These are phyloP conservation scores for Melanotaenia trifasciata DNA, from an alignment of 2,797 vertebrate species.

Conservation along the genomic window DNA sequence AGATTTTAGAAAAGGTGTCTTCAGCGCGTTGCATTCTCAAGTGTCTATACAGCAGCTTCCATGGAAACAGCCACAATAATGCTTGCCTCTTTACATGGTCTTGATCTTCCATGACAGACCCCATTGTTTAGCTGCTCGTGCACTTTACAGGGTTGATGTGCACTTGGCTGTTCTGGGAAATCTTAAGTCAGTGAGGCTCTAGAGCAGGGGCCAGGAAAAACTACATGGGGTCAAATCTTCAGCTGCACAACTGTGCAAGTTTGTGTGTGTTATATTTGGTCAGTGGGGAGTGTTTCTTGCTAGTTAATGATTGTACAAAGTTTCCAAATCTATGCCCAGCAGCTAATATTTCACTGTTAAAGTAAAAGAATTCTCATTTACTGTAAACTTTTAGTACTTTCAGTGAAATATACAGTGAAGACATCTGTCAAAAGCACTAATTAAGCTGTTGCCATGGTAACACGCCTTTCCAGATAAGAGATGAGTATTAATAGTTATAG, in stretches of 20 bases:
- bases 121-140: slow-evolving; percentile 70
- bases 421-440: slow-evolving; percentile 55
- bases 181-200: slow-evolving; percentile 35
- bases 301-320: slow-evolving; percentile 35
- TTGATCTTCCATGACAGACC: slow-evolving; percentile 80
- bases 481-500: slow-evolving; percentile 20
- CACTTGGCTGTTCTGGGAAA: slow-evolving; percentile 28
- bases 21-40: slow-evolving; percentile 77
- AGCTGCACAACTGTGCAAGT: slow-evolving; percentile 6
- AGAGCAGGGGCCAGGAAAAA: slow-evolving; percentile 21
- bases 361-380: slow-evolving; percentile 24
- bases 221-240: background rate
- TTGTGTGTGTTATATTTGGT: slow-evolving; percentile 32
- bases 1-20: slow-evolving; percentile 56
- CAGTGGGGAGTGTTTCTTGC: slow-evolving; percentile 15
- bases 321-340: slow-evolving; percentile 14
- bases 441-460: slow-evolving; percentile 71
- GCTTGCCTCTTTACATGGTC: slow-evolving; percentile 84
- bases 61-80: slow-evolving; percentile 85
- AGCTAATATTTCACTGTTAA: slow-evolving; percentile 11
- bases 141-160: slow-evolving; percentile 25
- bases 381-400: slow-evolving; percentile 18
- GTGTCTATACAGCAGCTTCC: slow-evolving; percentile 79
- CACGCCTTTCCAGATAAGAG: slow-evolving; percentile 39
- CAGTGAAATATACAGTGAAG: slow-evolving; percentile 16